These are phyloP conservation scores for Andricus quercusramuli DNA, from an alignment of 2,888 invertebrate genomes.

Conservation along the genomic window DNA sequence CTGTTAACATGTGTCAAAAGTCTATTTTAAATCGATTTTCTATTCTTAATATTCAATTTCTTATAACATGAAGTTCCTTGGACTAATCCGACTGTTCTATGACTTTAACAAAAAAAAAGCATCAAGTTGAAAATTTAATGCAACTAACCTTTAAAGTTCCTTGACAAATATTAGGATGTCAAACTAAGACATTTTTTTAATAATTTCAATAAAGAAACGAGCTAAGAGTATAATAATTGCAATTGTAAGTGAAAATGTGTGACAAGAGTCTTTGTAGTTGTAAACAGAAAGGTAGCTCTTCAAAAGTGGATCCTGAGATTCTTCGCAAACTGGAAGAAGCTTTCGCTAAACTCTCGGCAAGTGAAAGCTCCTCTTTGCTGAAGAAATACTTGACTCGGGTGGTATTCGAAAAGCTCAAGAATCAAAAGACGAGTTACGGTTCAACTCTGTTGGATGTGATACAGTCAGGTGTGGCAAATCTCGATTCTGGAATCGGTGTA, in stretches of 20 bases:
- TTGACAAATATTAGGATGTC: not conserved
- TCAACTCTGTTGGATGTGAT: conserved; percentile 84
- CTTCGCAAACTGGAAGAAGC: conserved; percentile 79
- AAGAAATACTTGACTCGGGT: conserved; percentile 75
- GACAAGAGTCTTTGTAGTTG: conserved; percentile 69
- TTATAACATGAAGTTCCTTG: too few species aligned
- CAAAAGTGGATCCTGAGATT: conserved; percentile 54
- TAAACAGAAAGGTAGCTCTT: conserved; percentile 56
- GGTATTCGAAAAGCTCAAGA: conserved; percentile 62
- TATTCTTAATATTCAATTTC: too few species aligned
- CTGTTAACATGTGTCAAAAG: too few species aligned
- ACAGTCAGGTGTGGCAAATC: conserved; percentile 84
- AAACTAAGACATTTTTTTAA: too few species aligned
- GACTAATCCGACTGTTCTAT: too few species aligned
- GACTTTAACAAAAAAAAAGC: not conserved
- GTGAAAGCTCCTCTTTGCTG: conserved; percentile 82
- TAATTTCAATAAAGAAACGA: not conserved
- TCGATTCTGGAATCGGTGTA: conserved; percentile 81
- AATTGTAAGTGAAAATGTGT: conserved; percentile 63
- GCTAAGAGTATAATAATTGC: not conserved
- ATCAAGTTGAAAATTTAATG: not conserved
- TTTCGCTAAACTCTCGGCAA: conserved; percentile 78
- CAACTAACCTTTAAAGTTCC: not conserved
- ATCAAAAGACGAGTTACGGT: conserved; percentile 81
- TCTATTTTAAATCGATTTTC: too few species aligned